Percentiles rank a stretch among this genome's conserved stretches.
Evolutionary conservation across 1,140 invertebrate species (phyloP).

Genomic region (Rhopalosiphum padi): DNA sequence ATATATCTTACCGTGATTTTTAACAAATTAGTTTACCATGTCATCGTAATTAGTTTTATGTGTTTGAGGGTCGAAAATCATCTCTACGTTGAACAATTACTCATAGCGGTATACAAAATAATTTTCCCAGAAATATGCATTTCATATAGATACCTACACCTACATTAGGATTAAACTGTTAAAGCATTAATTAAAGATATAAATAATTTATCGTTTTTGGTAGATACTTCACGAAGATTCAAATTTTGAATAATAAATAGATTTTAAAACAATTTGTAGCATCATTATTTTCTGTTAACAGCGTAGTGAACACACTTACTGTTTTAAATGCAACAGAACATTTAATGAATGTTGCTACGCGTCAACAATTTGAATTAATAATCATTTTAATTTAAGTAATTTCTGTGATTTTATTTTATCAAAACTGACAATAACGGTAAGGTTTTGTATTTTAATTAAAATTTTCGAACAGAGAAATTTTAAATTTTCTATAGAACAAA

Average conservation of each 20-base stretch:
- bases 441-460: too few relatives aligned
- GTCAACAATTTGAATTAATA: not conserved
- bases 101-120: not conserved
- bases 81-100: not conserved
- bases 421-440: too few relatives aligned
- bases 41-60: constrained; percentile 2
- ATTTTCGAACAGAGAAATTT: too few relatives aligned
- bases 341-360: not conserved
- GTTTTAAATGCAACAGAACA: not conserved
- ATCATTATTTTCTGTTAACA: not conserved
- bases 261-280: not conserved
- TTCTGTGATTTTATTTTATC: too few relatives aligned
- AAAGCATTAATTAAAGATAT: not conserved
- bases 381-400: too few relatives aligned
- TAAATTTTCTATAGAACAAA: too few relatives aligned
- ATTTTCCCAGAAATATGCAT: not conserved
- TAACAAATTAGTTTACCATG: not conserved
- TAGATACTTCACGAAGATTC: not conserved
- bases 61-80: not conserved
- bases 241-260: not conserved
- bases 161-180: not conserved
- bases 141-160: not conserved
- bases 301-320: not conserved
- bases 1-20: not conserved
- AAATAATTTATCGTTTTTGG: not conserved